Percentiles rank a stretch among this genome's conserved stretches.
phyloP scores from a whole-genome alignment of 2,888 invertebrate species.

The Ceraclea dissimilis region DNA sequence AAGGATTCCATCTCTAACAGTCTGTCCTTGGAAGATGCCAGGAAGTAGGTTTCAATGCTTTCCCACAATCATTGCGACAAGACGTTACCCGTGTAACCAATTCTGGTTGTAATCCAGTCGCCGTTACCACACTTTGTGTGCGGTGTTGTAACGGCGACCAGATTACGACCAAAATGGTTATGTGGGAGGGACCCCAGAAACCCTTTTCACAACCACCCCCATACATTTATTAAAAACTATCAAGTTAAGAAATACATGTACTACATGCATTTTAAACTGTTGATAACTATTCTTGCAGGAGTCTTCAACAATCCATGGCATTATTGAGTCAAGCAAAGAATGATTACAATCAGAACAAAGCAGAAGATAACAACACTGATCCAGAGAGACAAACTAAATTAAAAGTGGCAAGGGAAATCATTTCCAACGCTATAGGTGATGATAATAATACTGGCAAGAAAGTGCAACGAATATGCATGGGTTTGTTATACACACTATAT shows the following conservation, averaged over 20 bases:
- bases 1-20: conserved; percentile 37
- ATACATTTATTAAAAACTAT: no score
- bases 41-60: conserved; percentile 33
- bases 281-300: conserved; percentile 39
- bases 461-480: conserved; percentile 27
- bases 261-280: no score
- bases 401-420: conserved; percentile 64
- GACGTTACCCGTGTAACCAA: no score
- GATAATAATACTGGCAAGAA: conserved; percentile 24
- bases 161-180: no score
- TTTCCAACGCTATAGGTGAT: conserved; percentile 58
- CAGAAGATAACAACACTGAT: conserved; percentile 51
- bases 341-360: conserved; percentile 38
- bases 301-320: conserved; percentile 58
- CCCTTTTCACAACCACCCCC: no score
- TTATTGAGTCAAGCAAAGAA: conserved; percentile 48
- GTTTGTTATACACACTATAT: conserved; percentile 19
- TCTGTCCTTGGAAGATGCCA: conserved; percentile 47
- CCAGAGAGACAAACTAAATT: conserved; percentile 48
- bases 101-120: no score
- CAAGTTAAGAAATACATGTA: no score
- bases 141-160: no score
- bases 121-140: no score
- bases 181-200: no score
- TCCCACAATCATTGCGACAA: no score